These are phyloP conservation scores for Belgica antarctica DNA, from an alignment of 2,888 invertebrate species.

Conservation along the genomic window DNA sequence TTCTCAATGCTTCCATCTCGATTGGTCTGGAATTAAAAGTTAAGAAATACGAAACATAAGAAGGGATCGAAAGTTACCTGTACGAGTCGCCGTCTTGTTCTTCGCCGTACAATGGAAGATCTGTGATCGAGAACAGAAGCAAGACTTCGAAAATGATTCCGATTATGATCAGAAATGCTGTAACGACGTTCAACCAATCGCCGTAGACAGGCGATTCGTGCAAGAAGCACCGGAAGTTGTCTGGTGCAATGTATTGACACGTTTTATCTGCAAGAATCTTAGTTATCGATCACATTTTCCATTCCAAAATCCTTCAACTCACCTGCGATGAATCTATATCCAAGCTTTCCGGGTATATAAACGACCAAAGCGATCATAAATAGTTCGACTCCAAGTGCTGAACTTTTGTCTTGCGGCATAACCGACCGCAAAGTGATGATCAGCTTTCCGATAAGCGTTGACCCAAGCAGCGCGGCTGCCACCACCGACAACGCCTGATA, in stretches of 20 bases:
- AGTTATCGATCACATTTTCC: neutral
- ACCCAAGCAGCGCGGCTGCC: constrained; percentile 53
- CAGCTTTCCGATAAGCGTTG: constrained; percentile 56
- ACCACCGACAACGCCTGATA: constrained; percentile 56
- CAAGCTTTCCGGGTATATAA: constrained; percentile 63
- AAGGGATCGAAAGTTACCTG: neutral
- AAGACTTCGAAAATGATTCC: constrained; percentile 56
- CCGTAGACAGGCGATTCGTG: constrained; percentile 56
- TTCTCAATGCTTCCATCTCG: constrained; percentile 26
- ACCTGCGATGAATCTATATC: constrained; percentile 63
- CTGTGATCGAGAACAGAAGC: constrained; percentile 55
- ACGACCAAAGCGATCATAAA: constrained; percentile 59
- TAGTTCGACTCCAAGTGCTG: constrained; percentile 61
- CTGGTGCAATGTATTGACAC: constrained; percentile 56
- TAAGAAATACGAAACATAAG: neutral
- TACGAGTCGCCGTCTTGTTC: constrained; percentile 45
- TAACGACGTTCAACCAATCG: constrained; percentile 56
- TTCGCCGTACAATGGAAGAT: constrained; percentile 52
- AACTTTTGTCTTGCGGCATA: constrained; percentile 61
- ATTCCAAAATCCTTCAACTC: constrained; percentile 47
- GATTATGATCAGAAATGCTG: constrained; percentile 54
- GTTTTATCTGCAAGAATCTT: constrained; percentile 50
- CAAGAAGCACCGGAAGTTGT: constrained; percentile 54
- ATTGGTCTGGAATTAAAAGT: constrained; percentile 37
- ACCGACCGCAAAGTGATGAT: constrained; percentile 60